Percentiles rank a stretch among this genome's conserved stretches.
phyloP scores from a whole-genome alignment of 2,888 invertebrate species.

The Macrophya annulata region DNA sequence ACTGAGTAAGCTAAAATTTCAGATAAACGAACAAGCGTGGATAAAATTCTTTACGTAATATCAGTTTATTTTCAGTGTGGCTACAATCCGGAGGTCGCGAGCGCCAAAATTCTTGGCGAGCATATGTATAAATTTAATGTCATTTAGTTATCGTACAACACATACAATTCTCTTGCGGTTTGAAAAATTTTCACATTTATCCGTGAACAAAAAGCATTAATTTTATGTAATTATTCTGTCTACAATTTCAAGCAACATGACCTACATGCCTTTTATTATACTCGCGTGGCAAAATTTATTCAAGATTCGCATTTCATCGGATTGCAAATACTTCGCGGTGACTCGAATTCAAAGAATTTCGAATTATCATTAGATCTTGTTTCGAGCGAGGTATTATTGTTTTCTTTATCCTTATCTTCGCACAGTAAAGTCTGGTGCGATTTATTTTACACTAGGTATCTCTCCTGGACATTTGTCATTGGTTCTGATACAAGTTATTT shows the following conservation, averaged over 20 bases:
- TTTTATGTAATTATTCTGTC: not conserved
- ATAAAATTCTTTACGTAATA: slow-evolving; percentile 29
- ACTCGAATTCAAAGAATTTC: not conserved
- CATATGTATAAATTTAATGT: slow-evolving; percentile 30
- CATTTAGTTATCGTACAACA: slow-evolving; percentile 4
- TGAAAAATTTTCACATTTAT: not conserved
- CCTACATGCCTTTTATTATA: not conserved
- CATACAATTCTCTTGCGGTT: not conserved
- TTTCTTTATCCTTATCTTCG: not conserved
- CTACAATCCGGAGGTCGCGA: slow-evolving; percentile 7
- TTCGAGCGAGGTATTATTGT: not conserved
- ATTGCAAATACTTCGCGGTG: slow-evolving; percentile 24
- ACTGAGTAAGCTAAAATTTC: not conserved
- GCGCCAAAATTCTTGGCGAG: slow-evolving; percentile 36
- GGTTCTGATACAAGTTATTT: not conserved
- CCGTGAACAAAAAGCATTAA: not conserved
- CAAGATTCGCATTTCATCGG: not conserved
- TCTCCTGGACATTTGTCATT: not conserved
- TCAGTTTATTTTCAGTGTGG: slow-evolving; percentile 35
- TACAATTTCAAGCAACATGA: not conserved
- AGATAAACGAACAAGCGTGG: slow-evolving; percentile 25
- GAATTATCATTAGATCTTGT: slow-evolving; percentile 22
- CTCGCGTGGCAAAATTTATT: not conserved
- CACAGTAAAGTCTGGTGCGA: not conserved
- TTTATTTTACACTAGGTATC: not conserved